These are phyloP conservation scores for Leptopilina boulardi DNA, from an alignment of 1,140 invertebrate species.

Conservation along the genomic window DNA sequence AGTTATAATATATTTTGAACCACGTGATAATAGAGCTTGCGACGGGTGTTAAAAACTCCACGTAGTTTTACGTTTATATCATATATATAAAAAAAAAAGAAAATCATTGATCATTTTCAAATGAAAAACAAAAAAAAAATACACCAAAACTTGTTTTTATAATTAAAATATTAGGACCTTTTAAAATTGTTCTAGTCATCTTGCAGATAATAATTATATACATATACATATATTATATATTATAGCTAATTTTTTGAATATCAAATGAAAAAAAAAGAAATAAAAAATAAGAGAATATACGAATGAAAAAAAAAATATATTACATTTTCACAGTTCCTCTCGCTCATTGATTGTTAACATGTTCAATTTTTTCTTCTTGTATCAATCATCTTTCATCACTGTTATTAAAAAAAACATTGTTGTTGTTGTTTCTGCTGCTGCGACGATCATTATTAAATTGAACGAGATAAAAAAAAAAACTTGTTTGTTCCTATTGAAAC, in stretches of 20 bases:
- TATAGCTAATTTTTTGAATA: too few relatives aligned
- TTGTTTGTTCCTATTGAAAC: not conserved
- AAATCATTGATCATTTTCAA: not conserved
- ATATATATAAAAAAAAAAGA: not conserved
- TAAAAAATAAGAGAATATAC: not conserved
- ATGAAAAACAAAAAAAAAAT: not conserved
- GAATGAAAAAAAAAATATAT: not conserved
- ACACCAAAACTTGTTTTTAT: conserved; percentile 4
- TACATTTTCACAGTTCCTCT: not conserved
- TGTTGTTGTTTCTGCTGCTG: not conserved
- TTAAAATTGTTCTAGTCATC: not conserved
- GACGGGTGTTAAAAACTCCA: conserved; percentile 58
- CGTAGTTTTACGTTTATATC: not conserved
- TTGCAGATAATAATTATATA: not conserved
- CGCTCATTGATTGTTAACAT: conserved; percentile 21
- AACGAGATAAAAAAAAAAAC: not conserved
- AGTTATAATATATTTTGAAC: conserved; percentile 45
- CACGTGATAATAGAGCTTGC: conserved; percentile 48
- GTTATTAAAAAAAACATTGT: not conserved
- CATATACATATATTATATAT: too few relatives aligned
- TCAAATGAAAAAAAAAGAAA: not conserved
- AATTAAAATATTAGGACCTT: not conserved
- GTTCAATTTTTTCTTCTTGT: conserved; percentile 6
- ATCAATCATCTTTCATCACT: conserved; percentile 1
- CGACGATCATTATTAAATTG: not conserved